Base-by-base conservation (phyloP, 1,140 invertebrate genomes). In the Anagrus nilaparvatae region DNA sequence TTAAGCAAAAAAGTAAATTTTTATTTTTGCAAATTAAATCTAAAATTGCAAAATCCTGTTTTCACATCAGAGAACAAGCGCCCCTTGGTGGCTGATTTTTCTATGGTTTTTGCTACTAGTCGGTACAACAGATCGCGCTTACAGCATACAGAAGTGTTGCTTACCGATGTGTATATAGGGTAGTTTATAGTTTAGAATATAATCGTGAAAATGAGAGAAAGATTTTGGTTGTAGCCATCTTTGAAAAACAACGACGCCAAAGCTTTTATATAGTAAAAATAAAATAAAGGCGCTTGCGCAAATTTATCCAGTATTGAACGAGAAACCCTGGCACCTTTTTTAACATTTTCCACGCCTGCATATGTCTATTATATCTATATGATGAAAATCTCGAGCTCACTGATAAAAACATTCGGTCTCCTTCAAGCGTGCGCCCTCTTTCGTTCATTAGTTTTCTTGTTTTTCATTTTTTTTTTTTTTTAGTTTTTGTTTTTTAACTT, bases 201-300 rank as follows among this genome's bases (percentile, higher is more conserved):
- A n/a, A n/a, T n/a, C n/a, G n/a, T n/a, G n/a, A n/a, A n/a, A n/a
- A n/a, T n/a, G n/a, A n/a, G n/a, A n/a, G n/a, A n/a, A n/a, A n/a
- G n/a, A n/a, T n/a, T n/a, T n/a, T n/a, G n/a, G n/a, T n/a, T n/a
- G 28, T 55, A 50, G 61, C 61, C 60, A 64, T 64, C 57, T 63
- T 64, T 54, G 52, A 63, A 64, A 61, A 64, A 60, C 8, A 17
- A 4, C 31, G 38, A 45, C 40, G 43, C 41, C 43, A 43, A 8
- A 33, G 4, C 5, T 4, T 4, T 17, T 8, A 50, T 47, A 53
- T 56, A 58, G 50, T 57, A 64, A 64, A 64, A 64, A 64, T 60
- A 64, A 64, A 64, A 64, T 62, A 60, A 63, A 64, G 59, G 61
- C 61, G 60, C 61, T 63, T 64, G 61, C 61, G 61, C 61, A 56